Evolutionary conservation across 2,888 invertebrate genomes (phyloP).

Genomic region (Drosophila kambysellisi): DNA sequence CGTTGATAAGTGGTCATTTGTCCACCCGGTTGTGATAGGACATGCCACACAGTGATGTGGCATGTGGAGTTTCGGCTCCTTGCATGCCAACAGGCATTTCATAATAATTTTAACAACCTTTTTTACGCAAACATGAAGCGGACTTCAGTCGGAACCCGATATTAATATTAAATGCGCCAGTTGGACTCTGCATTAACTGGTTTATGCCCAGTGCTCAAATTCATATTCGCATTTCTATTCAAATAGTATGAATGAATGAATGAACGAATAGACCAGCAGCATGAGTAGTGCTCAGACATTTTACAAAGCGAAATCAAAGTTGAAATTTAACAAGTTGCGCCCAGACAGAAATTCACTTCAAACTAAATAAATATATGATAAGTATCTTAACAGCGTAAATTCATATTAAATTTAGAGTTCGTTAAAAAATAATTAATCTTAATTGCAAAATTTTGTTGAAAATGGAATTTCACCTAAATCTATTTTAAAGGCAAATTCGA

Average conservation of each 20-base stretch:
- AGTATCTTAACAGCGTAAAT: background rate
- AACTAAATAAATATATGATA: background rate
- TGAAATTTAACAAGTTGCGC: background rate
- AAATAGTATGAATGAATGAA: conserved; percentile 1
- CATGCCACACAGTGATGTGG: background rate
- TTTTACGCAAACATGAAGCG: conserved; percentile 64
- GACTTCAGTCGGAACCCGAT: conserved; percentile 35
- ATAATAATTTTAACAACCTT: conserved; percentile 81
- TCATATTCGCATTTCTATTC: conserved; percentile 16
- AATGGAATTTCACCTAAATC: background rate
- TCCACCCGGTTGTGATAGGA: conserved; percentile 29
- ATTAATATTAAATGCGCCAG: conserved; percentile 70
- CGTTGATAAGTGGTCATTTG: conserved; percentile 76
- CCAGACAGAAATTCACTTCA: background rate
- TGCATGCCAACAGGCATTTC: conserved; percentile 83
- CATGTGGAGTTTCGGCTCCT: conserved; percentile 12
- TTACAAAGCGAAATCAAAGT: conserved; percentile 1
- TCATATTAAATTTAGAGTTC: background rate
- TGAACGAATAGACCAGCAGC: background rate
- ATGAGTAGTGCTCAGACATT: background rate
- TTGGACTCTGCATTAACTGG: conserved; percentile 30
- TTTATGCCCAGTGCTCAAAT: conserved; percentile 16
- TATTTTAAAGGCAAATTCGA: background rate
- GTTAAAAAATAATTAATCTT: background rate
- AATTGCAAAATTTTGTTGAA: background rate